Conservation (phyloP, 2,888 invertebrate species). For the Chorisops tibialis region DNA sequence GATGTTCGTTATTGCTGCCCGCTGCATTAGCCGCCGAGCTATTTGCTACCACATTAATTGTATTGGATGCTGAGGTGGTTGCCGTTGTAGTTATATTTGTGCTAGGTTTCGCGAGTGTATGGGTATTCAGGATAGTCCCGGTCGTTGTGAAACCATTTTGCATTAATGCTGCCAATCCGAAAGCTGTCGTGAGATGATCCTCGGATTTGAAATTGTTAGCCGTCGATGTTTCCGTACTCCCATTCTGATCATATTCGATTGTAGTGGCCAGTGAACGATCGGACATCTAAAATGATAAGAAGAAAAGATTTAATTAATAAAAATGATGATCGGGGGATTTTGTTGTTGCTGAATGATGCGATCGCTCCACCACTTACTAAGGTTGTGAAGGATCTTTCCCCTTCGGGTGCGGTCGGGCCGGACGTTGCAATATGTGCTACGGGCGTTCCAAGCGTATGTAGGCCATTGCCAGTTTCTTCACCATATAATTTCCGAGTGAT, state of each 20-base stretch:
- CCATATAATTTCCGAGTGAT: conserved; percentile 89
- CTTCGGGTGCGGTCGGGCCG: conserved; percentile 52
- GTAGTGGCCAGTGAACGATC: conserved; percentile 51
- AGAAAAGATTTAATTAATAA: not conserved
- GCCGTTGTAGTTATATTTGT: conserved; percentile 37
- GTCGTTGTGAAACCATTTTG: conserved; percentile 69
- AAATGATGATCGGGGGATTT: not conserved
- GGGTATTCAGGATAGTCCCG: conserved; percentile 56
- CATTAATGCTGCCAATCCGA: conserved; percentile 74
- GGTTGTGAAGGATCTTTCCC: conserved; percentile 53
- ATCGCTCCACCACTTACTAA: conserved; percentile 43
- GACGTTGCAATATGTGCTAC: conserved; percentile 53
- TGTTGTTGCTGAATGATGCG: conserved; percentile 1
- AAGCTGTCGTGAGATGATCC: conserved; percentile 68
- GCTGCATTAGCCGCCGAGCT: conserved; percentile 5
- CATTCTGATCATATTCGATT: conserved; percentile 51
- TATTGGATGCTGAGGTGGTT: conserved; percentile 16
- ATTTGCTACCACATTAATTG: conserved; percentile 17
- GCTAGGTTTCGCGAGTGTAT: conserved; percentile 47
- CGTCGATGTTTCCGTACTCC: conserved; percentile 43
- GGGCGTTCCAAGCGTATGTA: conserved; percentile 52
- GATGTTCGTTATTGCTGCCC: conserved; percentile 3
- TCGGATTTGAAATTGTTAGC: conserved; percentile 60
- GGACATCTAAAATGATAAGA: conserved; percentile 43
- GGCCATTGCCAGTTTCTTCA: conserved; percentile 63